Percentiles rank a stretch among this genome's conserved stretches.
phyloP scores from a whole-genome alignment of 2,888 invertebrate genomes.

The Blastobasis adustella region DNA sequence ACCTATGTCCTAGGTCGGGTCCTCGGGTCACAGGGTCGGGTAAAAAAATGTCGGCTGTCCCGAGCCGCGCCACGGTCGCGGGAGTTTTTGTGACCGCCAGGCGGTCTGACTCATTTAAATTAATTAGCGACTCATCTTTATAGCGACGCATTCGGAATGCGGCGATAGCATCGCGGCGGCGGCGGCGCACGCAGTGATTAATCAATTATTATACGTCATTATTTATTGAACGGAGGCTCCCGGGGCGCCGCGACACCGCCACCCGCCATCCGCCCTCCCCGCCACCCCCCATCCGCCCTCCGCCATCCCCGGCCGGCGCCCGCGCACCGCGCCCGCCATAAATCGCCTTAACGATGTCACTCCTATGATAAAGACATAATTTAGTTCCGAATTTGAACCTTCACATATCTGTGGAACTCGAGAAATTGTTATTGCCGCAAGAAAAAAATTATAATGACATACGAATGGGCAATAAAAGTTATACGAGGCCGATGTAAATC shows the following conservation, averaged over 20 bases:
- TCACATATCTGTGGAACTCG: background rate
- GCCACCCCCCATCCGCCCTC: background rate
- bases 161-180: conserved; percentile 22
- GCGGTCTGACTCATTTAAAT: conserved; percentile 52
- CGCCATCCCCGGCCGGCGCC: background rate
- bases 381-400: conserved; percentile 33
- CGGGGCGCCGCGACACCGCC: conserved; percentile 23
- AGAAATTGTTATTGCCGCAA: background rate
- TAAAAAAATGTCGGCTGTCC: too few relatives aligned
- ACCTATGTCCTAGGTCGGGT: too few relatives aligned
- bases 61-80: conserved; percentile 6
- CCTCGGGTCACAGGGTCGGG: too few relatives aligned
- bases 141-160: conserved; percentile 27
- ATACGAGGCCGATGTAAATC: too few relatives aligned
- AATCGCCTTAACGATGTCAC: conserved; percentile 35
- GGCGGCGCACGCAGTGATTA: conserved; percentile 36
- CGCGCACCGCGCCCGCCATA: conserved; percentile 22
- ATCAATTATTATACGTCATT: conserved; percentile 67
- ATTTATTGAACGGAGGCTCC: conserved; percentile 32
- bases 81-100: conserved; percentile 28
- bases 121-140: conserved; percentile 55
- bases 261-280: conserved; percentile 10
- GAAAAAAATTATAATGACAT: too few relatives aligned
- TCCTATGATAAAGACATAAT: conserved; percentile 52
- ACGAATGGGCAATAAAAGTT: too few relatives aligned